Evolutionary conservation across 2,113 vertebrate genomes (phyloP).

Genomic region (Oostethus manadensis): DNA sequence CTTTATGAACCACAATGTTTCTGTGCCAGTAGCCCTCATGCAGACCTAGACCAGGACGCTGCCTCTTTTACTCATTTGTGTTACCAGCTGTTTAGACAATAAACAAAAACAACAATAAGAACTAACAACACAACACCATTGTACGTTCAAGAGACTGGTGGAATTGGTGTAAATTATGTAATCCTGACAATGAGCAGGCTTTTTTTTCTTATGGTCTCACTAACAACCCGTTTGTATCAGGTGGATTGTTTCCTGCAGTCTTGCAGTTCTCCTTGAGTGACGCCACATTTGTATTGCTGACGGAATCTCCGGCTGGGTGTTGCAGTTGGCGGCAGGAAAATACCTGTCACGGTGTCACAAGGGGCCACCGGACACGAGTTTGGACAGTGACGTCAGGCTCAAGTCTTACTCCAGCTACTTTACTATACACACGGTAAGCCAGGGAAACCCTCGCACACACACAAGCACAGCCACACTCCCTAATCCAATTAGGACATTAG

Average conservation of each 20-base stretch:
- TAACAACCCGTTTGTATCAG: conserved; percentile 13
- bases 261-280: conserved; percentile 20
- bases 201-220: neutral
- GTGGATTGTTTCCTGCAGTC: conserved; percentile 21
- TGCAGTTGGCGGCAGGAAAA: conserved; percentile 35
- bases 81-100: too few relatives aligned
- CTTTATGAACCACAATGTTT: too few relatives aligned
- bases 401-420: conserved; percentile 42
- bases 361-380: conserved; percentile 22
- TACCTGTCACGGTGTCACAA: conserved; percentile 36
- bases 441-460: conserved; percentile 45
- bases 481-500: conserved; percentile 64
- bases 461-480: conserved; percentile 17
- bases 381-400: conserved; percentile 34
- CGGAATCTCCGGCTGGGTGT: conserved; percentile 34
- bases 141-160: too few relatives aligned
- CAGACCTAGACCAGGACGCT: too few relatives aligned
- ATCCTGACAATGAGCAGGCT: neutral
- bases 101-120: neutral
- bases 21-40: too few relatives aligned
- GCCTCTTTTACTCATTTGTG: too few relatives aligned
- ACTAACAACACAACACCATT: neutral
- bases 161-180: conserved; percentile 6
- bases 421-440: conserved; percentile 39
- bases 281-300: conserved; percentile 18